Evolutionary conservation across 2,113 vertebrate genomes (phyloP).

Genomic region (Nesoenas mayeri): DNA sequence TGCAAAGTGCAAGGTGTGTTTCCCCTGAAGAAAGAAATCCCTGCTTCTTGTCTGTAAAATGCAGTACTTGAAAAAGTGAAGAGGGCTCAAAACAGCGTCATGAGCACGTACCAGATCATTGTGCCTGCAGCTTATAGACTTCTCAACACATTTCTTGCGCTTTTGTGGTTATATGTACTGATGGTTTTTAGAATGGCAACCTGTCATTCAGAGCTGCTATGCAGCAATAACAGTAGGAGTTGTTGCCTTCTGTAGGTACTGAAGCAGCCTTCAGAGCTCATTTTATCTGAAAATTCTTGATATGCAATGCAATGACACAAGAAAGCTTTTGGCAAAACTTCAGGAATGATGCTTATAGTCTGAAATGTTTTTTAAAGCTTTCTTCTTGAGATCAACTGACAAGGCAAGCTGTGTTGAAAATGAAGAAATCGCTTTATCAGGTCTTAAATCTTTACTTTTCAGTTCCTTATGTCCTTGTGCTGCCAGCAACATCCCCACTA

Average conservation of each 20-base stretch:
- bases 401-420: not conserved
- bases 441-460: conserved; percentile 5
- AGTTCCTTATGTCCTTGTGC: not conserved
- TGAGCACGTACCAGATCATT: not conserved
- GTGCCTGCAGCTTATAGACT: not conserved
- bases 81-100: not conserved
- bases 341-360: not conserved
- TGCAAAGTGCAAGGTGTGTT: not conserved
- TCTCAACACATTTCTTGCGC: not conserved
- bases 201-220: not conserved
- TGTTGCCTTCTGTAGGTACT: not conserved
- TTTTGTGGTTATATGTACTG: not conserved
- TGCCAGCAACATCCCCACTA: not conserved
- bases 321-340: conserved; percentile 17
- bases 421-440: not conserved
- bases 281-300: conserved; percentile 14
- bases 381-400: not conserved
- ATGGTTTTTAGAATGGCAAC: not conserved
- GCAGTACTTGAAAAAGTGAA: not conserved
- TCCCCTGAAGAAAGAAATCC: not conserved
- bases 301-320: not conserved
- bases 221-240: not conserved
- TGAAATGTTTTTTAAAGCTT: conserved; percentile 11
- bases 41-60: not conserved
- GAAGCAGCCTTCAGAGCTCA: not conserved